Conservation (phyloP, 2,888 invertebrate genomes). For the Oxyteleia sp. region DNA sequence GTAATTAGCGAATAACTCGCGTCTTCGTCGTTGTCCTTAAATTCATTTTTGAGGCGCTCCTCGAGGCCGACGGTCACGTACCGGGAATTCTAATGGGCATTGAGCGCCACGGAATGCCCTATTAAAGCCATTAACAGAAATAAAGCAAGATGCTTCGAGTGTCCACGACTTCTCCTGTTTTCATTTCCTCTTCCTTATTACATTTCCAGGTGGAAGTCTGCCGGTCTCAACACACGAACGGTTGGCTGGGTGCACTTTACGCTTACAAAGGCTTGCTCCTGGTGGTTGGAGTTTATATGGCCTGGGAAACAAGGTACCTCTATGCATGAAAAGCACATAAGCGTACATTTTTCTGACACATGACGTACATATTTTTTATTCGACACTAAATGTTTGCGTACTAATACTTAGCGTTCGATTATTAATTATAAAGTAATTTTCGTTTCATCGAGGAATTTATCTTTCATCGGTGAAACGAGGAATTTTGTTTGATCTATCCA, state of each 20-base stretch:
- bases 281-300: slow-evolving; percentile 97
- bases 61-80: slow-evolving; percentile 1
- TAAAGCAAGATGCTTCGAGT: slow-evolving; percentile 22
- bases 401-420: neutral
- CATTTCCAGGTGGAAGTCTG: slow-evolving; percentile 94
- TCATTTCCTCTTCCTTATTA: slow-evolving; percentile 42
- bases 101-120: slow-evolving; percentile 21
- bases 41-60: slow-evolving; percentile 49
- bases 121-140: slow-evolving; percentile 44
- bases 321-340: neutral
- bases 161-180: slow-evolving; percentile 18
- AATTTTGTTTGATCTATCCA: too few species aligned
- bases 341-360: too few species aligned
- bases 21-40: slow-evolving; percentile 18
- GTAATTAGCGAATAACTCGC: slow-evolving; percentile 86
- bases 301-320: slow-evolving; percentile 94
- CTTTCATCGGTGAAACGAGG: too few species aligned
- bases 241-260: slow-evolving; percentile 96
- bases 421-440: slow-evolving; percentile 1
- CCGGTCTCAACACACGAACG: slow-evolving; percentile 94
- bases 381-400: neutral
- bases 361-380: too few species aligned
- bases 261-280: slow-evolving; percentile 96
- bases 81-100: slow-evolving; percentile 5
- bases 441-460: slow-evolving; percentile 1